These are phyloP conservation scores for Caiman crocodilus DNA, from an alignment of 2,797 vertebrate species.

Conservation along the genomic window DNA sequence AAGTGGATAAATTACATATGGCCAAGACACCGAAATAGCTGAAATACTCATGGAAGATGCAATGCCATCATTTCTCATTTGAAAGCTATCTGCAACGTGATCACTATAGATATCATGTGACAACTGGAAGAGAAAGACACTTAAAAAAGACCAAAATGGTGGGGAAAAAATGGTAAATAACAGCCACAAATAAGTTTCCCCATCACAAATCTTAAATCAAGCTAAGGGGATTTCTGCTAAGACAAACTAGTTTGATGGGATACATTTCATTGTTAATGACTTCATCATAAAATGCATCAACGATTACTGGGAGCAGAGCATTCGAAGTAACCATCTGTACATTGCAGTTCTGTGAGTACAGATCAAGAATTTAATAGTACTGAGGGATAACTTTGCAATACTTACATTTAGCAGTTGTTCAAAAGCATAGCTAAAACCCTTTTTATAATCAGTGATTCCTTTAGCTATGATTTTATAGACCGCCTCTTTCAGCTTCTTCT, in stretches of 20 bases:
- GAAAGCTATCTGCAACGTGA: background rate
- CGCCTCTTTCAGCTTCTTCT: conserved; percentile 97
- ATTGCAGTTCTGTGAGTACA: background rate
- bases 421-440: conserved; percentile 98
- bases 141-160: background rate
- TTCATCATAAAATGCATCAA: background rate
- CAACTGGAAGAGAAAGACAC: background rate
- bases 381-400: conserved; percentile 15
- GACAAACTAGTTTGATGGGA: background rate
- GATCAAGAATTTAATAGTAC: background rate
- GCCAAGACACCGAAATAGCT: background rate
- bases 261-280: background rate
- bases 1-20: background rate
- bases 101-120: background rate
- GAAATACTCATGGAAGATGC: background rate
- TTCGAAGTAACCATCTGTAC: background rate
- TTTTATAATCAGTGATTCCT: conserved; percentile 98
- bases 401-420: conserved; percentile 94
- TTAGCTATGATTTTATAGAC: conserved; percentile 97
- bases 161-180: background rate
- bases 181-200: background rate
- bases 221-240: background rate
- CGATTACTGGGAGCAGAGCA: background rate
- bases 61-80: background rate
- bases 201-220: background rate